Percentiles rank a stretch among this genome's conserved stretches.
These are phyloP conservation scores for Agapornis canus DNA, from an alignment of 2,797 vertebrate genomes.

Conservation along the genomic window DNA sequence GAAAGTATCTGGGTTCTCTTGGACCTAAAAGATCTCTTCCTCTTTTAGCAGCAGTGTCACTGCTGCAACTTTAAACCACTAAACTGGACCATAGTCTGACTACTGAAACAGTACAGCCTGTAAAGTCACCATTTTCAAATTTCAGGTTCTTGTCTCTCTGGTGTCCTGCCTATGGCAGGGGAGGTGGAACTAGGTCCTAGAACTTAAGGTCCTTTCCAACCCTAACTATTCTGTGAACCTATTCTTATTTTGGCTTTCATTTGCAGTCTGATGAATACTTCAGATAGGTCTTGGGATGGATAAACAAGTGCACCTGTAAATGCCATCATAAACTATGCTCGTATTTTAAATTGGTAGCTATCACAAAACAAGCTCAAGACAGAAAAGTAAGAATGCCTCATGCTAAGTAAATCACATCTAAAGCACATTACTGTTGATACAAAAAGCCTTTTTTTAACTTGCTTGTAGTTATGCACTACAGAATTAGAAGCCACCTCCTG, in stretches of 20 bases:
- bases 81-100: background rate
- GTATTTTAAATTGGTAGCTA: background rate
- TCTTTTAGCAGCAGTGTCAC: background rate
- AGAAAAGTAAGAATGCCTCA: background rate
- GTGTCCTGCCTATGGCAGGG: too few species aligned
- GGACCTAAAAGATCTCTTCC: background rate
- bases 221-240: background rate
- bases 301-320: background rate
- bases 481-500: background rate
- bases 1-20: constrained; percentile 13
- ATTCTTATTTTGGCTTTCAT: background rate
- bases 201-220: too few species aligned
- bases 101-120: background rate
- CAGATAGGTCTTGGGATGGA: background rate
- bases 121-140: background rate
- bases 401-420: background rate
- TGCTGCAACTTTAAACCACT: background rate
- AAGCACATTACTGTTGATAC: background rate
- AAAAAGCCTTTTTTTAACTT: background rate
- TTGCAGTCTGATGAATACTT: background rate
- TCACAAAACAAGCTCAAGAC: background rate
- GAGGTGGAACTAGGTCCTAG: too few species aligned
- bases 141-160: background rate
- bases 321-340: background rate
- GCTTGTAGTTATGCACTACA: background rate